Evolutionary conservation across 2,888 invertebrate genomes (phyloP).

Genomic region (Luffia ferchaultella): DNA sequence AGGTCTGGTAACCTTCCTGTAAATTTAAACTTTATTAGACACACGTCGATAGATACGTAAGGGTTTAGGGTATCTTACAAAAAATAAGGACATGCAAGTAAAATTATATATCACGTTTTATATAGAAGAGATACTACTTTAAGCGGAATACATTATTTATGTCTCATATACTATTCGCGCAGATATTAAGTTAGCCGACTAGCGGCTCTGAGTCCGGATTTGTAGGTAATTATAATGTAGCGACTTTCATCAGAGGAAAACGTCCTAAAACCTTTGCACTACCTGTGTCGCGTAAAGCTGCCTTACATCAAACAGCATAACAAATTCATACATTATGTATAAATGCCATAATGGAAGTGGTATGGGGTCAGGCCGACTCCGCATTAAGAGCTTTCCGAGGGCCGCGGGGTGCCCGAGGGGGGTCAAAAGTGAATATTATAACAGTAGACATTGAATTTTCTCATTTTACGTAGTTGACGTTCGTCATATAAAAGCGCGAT

Average conservation of each 20-base stretch:
- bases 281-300: slow-evolving; percentile 52
- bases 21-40: no score
- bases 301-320: slow-evolving; percentile 66
- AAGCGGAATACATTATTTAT: no score
- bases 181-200: neutral
- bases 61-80: no score
- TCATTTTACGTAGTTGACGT: slow-evolving; percentile 2
- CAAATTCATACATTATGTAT: slow-evolving; percentile 66
- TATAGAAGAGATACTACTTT: no score
- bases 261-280: slow-evolving; percentile 48
- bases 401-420: slow-evolving; percentile 19
- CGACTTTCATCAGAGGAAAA: slow-evolving; percentile 21
- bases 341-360: slow-evolving; percentile 63
- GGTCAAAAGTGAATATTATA: slow-evolving; percentile 61
- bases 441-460: slow-evolving; percentile 34
- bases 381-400: slow-evolving; percentile 60
- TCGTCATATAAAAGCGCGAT: neutral
- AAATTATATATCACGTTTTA: no score
- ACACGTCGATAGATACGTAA: no score
- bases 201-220: neutral
- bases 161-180: no score
- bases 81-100: no score
- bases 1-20: no score
- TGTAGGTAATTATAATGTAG: neutral
- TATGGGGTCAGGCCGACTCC: slow-evolving; percentile 60